Evolutionary conservation across 2,113 vertebrate species (phyloP), one percentile per base, ranked within the genome.

Genomic region (Catharus minimus): DNA sequence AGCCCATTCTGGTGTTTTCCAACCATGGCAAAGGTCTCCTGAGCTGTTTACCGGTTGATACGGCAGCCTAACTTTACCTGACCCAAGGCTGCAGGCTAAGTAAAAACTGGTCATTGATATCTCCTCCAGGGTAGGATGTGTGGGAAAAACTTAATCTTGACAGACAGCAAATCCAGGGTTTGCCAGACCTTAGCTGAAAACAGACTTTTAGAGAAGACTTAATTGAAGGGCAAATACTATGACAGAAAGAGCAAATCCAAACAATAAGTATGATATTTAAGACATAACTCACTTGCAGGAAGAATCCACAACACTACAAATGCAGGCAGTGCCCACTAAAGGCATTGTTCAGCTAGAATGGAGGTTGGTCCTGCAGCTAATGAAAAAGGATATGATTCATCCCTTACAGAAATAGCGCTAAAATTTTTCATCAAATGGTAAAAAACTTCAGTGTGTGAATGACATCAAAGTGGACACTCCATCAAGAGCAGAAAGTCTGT

Each of bases 241-340:
- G 52, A n/a, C 33, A 82, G 57, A 85, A 84, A 52, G 55, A 89
- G 38, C 55, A 77, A 79, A 86, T 80, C 43, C 18, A 28, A 74
- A 84, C 80, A 38, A 26, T 86, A 89, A 82, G 38, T 23, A 13
- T 95, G 53, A 60, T 86, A 61, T 81, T 94, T 64, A 71, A 92
- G 57, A 53, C 27, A 56, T 32, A 94, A 65, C 41, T 89, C 71
- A 69, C 30, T 65, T 85, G 64, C 57, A 85, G 72, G 77, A 92
- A 92, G 94, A 78, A 55, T 4, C 3, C 4, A 27, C 33, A 74
- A 10, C 7, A 0, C 61, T 65, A 22, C 26, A 83, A 89, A 87
- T 61, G 64, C 33, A 82, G 46, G 26, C 7, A 5, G 10, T 44
- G 50, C 84, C 91, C 26, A n/a, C 38, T 58, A 86, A 77, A 44